Percentiles rank a stretch among this genome's conserved stretches.
phyloP scores from a whole-genome alignment of 2,888 invertebrate species.

The Euplagia quadripunctaria region DNA sequence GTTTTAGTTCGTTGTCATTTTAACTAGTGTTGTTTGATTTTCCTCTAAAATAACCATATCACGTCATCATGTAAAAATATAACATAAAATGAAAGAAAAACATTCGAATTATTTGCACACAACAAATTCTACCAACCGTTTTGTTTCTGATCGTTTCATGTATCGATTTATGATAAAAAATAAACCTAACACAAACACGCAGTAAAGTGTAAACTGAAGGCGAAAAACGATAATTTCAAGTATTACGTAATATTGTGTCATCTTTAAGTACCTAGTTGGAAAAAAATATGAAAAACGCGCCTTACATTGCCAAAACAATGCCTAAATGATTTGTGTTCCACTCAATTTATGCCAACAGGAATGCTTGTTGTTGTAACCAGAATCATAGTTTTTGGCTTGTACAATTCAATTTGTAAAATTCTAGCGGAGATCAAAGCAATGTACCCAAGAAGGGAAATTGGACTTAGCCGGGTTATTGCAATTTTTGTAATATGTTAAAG shows the following conservation, averaged over 20 bases:
- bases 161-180: neutral
- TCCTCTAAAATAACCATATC: neutral
- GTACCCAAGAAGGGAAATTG: neutral
- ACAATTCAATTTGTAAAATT: too few species aligned
- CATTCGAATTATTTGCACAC: neutral
- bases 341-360: neutral
- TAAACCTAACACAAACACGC: neutral
- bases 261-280: neutral
- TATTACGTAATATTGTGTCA: neutral
- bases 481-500: too few species aligned
- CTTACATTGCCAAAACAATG: neutral
- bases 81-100: neutral
- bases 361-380: neutral
- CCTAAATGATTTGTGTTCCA: neutral
- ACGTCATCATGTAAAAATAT: neutral
- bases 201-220: neutral
- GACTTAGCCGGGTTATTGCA: neutral
- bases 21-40: neutral
- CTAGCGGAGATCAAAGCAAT: too few species aligned
- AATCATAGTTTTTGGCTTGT: neutral
- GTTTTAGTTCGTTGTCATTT: conserved; percentile 18
- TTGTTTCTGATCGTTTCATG: neutral
- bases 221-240: too few species aligned
- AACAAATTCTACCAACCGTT: neutral
- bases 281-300: neutral